These are phyloP conservation scores for Trachelus tabidus DNA, from an alignment of 2,888 invertebrate species.

Conservation along the genomic window DNA sequence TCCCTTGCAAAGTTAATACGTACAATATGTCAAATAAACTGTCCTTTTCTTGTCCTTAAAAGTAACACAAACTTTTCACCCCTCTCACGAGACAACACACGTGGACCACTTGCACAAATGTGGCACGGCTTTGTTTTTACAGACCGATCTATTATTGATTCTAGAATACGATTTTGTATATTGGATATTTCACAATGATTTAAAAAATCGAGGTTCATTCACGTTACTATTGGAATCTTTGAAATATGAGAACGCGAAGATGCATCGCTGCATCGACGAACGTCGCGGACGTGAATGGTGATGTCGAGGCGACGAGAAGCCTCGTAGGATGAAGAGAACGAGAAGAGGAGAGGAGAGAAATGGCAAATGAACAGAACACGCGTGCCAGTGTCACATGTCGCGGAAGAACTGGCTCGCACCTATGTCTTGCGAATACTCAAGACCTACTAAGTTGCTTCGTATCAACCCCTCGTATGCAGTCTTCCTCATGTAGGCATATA, in stretches of 20 bases:
- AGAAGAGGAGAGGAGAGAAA: not conserved
- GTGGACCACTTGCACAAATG: not conserved
- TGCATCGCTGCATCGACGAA: not conserved
- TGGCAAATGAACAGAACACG: not conserved
- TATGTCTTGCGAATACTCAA: not conserved
- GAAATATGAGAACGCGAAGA: not conserved
- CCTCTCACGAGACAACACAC: not conserved
- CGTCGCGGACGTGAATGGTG: not conserved
- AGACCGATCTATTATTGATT: not conserved
- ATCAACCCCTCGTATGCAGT: not conserved
- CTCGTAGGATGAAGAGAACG: not conserved
- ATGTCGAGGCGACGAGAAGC: not conserved
- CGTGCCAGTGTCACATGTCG: not conserved
- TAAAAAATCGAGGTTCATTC: not conserved
- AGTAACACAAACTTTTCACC: not conserved
- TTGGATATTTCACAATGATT: not conserved
- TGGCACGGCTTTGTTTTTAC: not conserved
- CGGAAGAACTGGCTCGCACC: not conserved
- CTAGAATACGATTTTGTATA: not conserved
- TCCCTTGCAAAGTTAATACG: slow-evolving; percentile 16
- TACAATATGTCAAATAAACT: not conserved
- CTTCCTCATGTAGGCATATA: not conserved
- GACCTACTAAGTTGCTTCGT: not conserved
- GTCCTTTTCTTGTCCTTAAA: not conserved
- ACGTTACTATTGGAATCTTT: not conserved